A percentile compares a stretch with the other conserved stretches of the same genome.
Evolutionary conservation across 2,797 vertebrate species (phyloP).

Genomic region (Alca torda): DNA sequence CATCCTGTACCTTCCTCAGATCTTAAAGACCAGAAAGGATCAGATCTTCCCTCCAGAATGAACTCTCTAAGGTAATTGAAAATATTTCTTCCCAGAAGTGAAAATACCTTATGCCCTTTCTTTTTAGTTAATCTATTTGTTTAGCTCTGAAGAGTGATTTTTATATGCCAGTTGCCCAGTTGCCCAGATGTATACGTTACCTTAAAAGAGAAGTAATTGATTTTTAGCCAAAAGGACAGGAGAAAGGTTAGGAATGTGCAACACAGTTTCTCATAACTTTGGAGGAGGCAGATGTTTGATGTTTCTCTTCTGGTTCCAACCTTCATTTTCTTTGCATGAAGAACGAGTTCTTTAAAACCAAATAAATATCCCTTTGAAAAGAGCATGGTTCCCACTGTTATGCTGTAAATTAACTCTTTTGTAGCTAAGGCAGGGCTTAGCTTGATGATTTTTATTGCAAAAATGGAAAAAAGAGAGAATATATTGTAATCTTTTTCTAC

Average conservation of each 20-base stretch:
- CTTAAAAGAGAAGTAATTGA: slow-evolving; percentile 68
- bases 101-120: slow-evolving; percentile 50
- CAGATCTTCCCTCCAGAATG: background rate
- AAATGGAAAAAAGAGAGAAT: background rate
- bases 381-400: slow-evolving; percentile 40
- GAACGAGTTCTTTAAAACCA: slow-evolving; percentile 71
- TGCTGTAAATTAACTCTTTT: slow-evolving; percentile 56
- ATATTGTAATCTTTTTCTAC: background rate
- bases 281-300: slow-evolving; percentile 80
- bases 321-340: slow-evolving; percentile 71
- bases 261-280: slow-evolving; percentile 72
- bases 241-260: slow-evolving; percentile 74
- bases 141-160: background rate
- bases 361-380: slow-evolving; percentile 72
- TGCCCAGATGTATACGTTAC: slow-evolving; percentile 65
- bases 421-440: background rate
- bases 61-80: background rate
- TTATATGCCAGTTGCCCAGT: slow-evolving; percentile 24
- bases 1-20: background rate
- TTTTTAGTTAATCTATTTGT: slow-evolving; percentile 12
- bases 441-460: background rate
- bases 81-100: background rate
- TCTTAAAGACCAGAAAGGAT: background rate
- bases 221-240: slow-evolving; percentile 68
- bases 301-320: slow-evolving; percentile 75